Evolutionary conservation across 2,797 vertebrate genomes (phyloP).

Genomic region (Hydrophis major): DNA sequence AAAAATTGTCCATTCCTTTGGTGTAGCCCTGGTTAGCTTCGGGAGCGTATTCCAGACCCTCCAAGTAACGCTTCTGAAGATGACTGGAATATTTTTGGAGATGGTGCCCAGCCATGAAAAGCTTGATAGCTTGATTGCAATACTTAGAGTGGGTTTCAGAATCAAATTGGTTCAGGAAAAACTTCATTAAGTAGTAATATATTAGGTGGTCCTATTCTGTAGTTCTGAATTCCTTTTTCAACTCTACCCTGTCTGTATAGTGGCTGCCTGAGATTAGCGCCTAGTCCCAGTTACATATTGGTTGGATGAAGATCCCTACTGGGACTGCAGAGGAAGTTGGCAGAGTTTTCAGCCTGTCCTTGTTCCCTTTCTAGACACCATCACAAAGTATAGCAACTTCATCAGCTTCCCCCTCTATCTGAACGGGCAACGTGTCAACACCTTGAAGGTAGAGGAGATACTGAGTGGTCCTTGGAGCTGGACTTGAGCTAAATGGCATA

Average conservation of each 20-base stretch:
- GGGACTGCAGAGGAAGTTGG: neutral
- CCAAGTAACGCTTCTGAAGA: neutral
- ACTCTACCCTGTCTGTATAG: neutral
- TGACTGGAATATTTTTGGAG: neutral
- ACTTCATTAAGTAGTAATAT: neutral
- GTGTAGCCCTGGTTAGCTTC: neutral
- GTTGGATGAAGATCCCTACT: neutral
- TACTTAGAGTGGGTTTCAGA: neutral
- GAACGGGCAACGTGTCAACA: slow-evolving; percentile 89
- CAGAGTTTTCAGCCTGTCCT: neutral
- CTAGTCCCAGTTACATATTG: neutral
- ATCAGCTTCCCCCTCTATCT: slow-evolving; percentile 93
- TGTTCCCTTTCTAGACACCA: slow-evolving; percentile 78
- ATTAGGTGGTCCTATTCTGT: neutral
- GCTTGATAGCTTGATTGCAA: neutral
- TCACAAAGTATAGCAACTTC: slow-evolving; percentile 98
- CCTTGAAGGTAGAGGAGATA: slow-evolving; percentile 81
- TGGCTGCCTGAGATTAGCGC: neutral
- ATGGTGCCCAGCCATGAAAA: neutral
- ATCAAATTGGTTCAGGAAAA: neutral
- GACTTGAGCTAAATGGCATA: too few relatives aligned
- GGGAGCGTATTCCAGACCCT: neutral
- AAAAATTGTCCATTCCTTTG: neutral
- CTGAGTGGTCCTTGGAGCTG: neutral
- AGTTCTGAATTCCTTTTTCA: neutral